phyloP scores from a whole-genome alignment of 1,140 invertebrate genomes.

The Plutomurus gul region DNA sequence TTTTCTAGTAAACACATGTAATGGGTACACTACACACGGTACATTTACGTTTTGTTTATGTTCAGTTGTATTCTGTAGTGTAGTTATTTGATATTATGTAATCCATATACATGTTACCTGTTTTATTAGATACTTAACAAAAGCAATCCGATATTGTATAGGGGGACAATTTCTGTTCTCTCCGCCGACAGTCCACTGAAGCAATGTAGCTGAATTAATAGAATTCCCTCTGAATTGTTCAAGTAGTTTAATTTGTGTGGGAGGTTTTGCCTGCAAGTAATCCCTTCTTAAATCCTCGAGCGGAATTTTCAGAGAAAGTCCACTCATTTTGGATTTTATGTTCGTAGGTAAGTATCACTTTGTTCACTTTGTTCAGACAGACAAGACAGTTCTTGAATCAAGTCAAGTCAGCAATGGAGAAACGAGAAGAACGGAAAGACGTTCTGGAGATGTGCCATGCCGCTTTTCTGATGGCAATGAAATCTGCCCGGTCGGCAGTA shows the following conservation, averaged over 20 bases:
- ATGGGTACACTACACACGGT: too few relatives aligned
- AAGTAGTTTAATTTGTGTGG: neutral
- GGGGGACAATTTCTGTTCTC: constrained; percentile 9
- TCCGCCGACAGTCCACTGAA: neutral
- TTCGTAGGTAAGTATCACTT: neutral
- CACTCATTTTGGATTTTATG: constrained; percentile 17
- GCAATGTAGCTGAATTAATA: neutral
- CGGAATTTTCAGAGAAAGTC: neutral
- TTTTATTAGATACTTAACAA: constrained; percentile 42
- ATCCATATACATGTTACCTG: neutral
- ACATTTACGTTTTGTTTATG: neutral
- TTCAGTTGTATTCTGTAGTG: neutral
- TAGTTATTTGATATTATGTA: neutral
- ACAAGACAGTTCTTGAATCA: neutral
- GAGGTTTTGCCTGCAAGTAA: constrained; percentile 5
- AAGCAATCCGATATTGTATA: constrained; percentile 36
- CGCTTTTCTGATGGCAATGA: too few relatives aligned
- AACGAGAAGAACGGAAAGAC: neutral
- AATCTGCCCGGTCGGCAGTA: too few relatives aligned
- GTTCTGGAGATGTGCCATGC: neutral
- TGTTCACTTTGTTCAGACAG: neutral
- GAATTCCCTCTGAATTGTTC: neutral
- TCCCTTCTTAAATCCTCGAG: constrained; percentile 1
- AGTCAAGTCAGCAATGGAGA: neutral
- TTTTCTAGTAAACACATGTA: too few relatives aligned